Conservation (phyloP, 2,113 vertebrate genomes). For the Rousettus leschenaultii region DNA sequence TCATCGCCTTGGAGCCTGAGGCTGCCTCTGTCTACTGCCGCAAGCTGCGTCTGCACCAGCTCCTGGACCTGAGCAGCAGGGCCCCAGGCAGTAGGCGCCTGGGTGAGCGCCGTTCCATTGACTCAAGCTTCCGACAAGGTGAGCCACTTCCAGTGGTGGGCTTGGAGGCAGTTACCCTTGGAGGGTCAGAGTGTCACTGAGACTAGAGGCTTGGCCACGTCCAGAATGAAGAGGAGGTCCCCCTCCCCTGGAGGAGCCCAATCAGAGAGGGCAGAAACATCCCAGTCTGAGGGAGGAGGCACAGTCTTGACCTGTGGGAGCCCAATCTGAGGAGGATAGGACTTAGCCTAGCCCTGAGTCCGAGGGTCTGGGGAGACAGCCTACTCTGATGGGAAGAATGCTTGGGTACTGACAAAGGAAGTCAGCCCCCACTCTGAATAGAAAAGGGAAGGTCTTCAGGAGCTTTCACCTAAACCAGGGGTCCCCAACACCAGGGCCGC, state of each 20-base stretch:
- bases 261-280: neutral
- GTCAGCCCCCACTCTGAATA: neutral
- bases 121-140: conserved; percentile 97
- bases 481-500: no score
- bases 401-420: neutral
- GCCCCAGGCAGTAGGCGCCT: conserved; percentile 80
- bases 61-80: conserved; percentile 91
- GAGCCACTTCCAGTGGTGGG: neutral
- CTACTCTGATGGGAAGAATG: neutral
- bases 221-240: neutral
- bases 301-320: neutral
- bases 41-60: conserved; percentile 94
- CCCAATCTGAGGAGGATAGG: neutral
- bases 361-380: neutral
- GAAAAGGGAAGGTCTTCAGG: neutral
- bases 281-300: neutral
- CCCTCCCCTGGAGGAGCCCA: neutral
- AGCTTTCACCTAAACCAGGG: no score
- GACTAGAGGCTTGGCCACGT: neutral
- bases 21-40: conserved; percentile 96
- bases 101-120: conserved; percentile 80
- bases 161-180: neutral
- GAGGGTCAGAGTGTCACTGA: neutral
- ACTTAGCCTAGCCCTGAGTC: neutral
- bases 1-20: conserved; percentile 96